Evolutionary conservation across 1,140 invertebrate genomes (phyloP).

Genomic region (Meloidogyne exigua): DNA sequence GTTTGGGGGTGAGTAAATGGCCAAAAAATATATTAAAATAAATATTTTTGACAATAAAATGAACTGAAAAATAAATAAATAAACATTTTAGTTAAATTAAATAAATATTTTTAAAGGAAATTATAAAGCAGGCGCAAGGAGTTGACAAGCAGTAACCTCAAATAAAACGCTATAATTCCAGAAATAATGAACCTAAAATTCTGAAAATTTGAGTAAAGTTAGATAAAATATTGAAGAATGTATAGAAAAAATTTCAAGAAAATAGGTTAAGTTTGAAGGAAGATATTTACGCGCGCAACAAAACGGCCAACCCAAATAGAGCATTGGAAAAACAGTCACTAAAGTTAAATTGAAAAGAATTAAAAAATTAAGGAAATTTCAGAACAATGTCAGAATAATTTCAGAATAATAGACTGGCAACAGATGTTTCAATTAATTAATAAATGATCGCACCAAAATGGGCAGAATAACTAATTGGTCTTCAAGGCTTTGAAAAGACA

Average conservation of each 20-base stretch:
- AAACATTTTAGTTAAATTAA: neutral
- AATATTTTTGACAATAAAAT: slow-evolving; percentile 2
- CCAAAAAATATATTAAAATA: neutral
- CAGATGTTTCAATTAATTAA: too few relatives aligned
- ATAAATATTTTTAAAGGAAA: neutral
- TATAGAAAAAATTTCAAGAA: neutral
- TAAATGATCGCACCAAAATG: too few relatives aligned
- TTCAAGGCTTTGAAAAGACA: too few relatives aligned
- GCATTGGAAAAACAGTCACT: too few relatives aligned
- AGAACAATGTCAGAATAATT: too few relatives aligned
- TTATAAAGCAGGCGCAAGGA: neutral
- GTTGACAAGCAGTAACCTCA: too few relatives aligned
- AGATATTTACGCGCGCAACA: neutral
- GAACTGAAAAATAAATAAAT: slow-evolving; percentile 10
- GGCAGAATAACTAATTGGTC: too few relatives aligned
- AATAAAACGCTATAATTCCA: neutral
- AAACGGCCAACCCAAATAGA: too few relatives aligned
- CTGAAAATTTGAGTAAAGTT: neutral
- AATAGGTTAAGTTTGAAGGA: neutral
- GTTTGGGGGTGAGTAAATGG: too few relatives aligned
- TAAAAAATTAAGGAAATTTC: too few relatives aligned
- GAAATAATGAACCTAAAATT: neutral
- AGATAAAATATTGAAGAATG: neutral
- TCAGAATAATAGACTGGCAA: too few relatives aligned
- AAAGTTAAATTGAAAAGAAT: too few relatives aligned